Percentiles rank a stretch among this genome's conserved stretches.
Evolutionary conservation across 1,140 invertebrate species (phyloP).

Genomic region (Pseudomyrmex sp.): DNA sequence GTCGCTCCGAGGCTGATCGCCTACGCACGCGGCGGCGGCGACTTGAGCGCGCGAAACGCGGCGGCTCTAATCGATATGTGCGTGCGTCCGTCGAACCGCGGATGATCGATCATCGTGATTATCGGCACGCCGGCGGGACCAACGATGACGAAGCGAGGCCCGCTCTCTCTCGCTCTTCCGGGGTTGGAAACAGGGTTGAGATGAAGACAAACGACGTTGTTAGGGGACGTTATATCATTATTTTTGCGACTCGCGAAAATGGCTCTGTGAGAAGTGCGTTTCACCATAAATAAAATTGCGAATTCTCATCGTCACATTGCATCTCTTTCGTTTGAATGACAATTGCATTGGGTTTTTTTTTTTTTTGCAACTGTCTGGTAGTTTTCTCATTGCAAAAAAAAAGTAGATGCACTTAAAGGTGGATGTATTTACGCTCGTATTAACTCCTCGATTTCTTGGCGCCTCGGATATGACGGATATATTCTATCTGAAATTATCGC

Average conservation of each 20-base stretch:
- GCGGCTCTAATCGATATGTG: slow-evolving; percentile 70
- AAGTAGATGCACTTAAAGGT: neutral
- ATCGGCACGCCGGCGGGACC: slow-evolving; percentile 34
- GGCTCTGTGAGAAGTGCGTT: neutral
- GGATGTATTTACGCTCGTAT: neutral
- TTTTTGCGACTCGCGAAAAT: slow-evolving; percentile 26
- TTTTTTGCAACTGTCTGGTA: neutral
- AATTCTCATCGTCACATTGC: too few relatives aligned
- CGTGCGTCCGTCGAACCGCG: slow-evolving; percentile 28
- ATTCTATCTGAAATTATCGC: neutral
- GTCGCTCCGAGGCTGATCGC: slow-evolving; percentile 55
- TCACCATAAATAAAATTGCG: neutral
- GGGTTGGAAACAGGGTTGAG: slow-evolving; percentile 10
- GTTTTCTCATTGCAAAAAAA: neutral
- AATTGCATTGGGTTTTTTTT: neutral
- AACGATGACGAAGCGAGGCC: slow-evolving; percentile 23
- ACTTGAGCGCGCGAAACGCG: slow-evolving; percentile 40
- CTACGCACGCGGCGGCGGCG: slow-evolving; percentile 53
- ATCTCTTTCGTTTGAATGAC: neutral
- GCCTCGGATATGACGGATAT: neutral
- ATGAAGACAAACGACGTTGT: slow-evolving; percentile 40
- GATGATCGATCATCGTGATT: slow-evolving; percentile 71
- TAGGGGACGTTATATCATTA: neutral
- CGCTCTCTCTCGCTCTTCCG: slow-evolving; percentile 14
- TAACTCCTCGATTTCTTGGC: neutral